phyloP scores from a whole-genome alignment of 1,140 invertebrate species.

The Bombyx mori region ASM3026992v2 NC_085125.1:10747501-10748000 shows the following conservation, averaged over 20 bases:
- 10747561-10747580: not conserved
- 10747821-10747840: not conserved
- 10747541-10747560: no score
- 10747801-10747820: not conserved
- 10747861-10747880: not conserved
- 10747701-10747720: conserved; percentile 51
- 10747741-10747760: conserved; percentile 37
- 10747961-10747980: no score
- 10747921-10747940: no score
- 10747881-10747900: not conserved
- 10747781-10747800: conserved; percentile 22
- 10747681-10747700: conserved; percentile 58
- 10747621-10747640: conserved; percentile 26
- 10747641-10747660: conserved; percentile 31
- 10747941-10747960: no score
- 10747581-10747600: conserved; percentile 3
- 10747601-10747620: conserved; percentile 16
- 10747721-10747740: conserved; percentile 55
- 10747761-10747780: conserved; percentile 42
- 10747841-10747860: not conserved
- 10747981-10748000: no score
- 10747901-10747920: no score
- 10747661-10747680: conserved; percentile 13
- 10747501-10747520: no score
- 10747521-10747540: no score